Evolutionary conservation across 2,888 invertebrate genomes (phyloP).

Genomic region (Augochlorella aurata): DNA sequence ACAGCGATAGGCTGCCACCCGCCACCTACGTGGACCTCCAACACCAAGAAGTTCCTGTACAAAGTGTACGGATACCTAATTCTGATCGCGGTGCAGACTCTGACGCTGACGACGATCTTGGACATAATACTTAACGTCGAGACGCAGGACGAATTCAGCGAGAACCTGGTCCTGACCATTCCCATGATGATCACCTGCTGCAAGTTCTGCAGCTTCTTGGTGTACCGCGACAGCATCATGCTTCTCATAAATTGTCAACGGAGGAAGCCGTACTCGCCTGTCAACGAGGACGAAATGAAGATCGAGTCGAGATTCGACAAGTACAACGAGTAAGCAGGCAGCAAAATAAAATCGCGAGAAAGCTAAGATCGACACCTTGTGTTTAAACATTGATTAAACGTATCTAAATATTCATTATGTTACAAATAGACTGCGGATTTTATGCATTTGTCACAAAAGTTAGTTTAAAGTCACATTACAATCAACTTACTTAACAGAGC

Average conservation of each 20-base stretch:
- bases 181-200: conserved; percentile 36
- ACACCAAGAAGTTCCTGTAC: conserved; percentile 21
- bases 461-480: no score
- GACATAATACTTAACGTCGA: conserved; percentile 53
- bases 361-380: no score
- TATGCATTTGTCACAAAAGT: no score
- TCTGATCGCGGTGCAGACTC: not conserved
- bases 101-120: conserved; percentile 24
- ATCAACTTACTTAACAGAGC: no score
- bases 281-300: not conserved
- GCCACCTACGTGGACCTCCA: not conserved
- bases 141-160: conserved; percentile 49
- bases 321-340: not conserved
- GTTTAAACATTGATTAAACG: no score
- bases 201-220: conserved; percentile 37
- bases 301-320: not conserved
- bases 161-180: conserved; percentile 38
- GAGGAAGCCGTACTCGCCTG: not conserved
- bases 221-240: conserved; percentile 23
- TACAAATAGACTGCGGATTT: no score
- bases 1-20: not conserved
- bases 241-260: not conserved
- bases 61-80: conserved; percentile 2
- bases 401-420: no score
- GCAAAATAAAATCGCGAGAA: not conserved